Evolutionary conservation across 2,113 vertebrate species (phyloP).

Genomic region (Butorides virescens): DNA sequence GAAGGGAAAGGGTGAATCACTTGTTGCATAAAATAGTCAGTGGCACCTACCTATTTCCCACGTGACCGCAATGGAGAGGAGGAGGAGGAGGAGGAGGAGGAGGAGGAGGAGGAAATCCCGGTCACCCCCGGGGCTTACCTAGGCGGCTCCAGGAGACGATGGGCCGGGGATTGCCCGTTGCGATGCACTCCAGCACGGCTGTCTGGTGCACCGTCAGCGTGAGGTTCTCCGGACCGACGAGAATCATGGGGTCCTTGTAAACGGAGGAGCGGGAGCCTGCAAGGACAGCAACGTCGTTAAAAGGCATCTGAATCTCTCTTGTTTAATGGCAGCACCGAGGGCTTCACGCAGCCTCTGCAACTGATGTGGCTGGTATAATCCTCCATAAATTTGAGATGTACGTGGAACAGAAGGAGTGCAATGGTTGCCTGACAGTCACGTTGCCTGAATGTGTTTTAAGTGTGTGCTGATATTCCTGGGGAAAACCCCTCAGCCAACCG

Average conservation of each 20-base stretch:
- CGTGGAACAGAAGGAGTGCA: background rate
- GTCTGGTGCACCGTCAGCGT: constrained; percentile 98
- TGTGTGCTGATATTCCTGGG: background rate
- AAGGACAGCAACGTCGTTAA: background rate
- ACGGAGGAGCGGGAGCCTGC: constrained; percentile 87
- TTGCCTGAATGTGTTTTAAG: background rate
- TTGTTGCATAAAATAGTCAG: background rate
- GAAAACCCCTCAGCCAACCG: background rate
- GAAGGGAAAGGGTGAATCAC: background rate
- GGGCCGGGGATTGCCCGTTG: constrained; percentile 96
- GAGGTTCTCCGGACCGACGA: constrained; percentile 97
- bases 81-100: background rate
- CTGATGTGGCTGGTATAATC: background rate
- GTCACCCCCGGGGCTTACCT: constrained; percentile 75
- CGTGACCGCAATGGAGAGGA: background rate
- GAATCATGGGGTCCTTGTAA: constrained; percentile 96
- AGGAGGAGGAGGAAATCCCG: background rate
- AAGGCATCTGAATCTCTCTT: background rate
- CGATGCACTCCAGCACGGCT: constrained; percentile 94
- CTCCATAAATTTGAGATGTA: background rate
- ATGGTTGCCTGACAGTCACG: background rate
- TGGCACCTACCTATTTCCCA: background rate
- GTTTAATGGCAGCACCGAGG: background rate
- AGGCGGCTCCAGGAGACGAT: constrained; percentile 99
- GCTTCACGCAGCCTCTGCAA: background rate